Evolutionary conservation across 2,113 vertebrate species (phyloP).

Genomic region (Ardeotis arabs): DNA sequence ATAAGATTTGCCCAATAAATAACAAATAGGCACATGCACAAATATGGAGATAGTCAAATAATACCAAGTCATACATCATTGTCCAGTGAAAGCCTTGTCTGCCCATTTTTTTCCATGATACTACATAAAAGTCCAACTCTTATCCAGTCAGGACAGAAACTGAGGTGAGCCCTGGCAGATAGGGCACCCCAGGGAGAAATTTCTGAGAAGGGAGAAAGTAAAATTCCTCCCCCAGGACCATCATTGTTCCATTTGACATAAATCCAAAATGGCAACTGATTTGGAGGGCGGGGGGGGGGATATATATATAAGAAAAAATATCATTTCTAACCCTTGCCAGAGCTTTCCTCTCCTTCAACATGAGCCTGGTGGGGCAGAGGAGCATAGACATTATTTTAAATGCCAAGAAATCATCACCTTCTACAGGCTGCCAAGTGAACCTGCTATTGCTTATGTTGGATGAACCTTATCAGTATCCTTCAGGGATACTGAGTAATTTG

Average conservation of each 20-base stretch:
- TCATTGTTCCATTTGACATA: not conserved
- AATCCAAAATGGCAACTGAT: not conserved
- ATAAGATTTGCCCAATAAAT: not conserved
- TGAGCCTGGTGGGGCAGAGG: not conserved
- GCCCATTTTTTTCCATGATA: not conserved
- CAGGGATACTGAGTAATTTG: not conserved
- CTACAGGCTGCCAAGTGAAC: not conserved
- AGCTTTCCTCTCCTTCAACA: not conserved
- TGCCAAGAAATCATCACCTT: slow-evolving; percentile 1
- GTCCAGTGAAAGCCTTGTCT: not conserved
- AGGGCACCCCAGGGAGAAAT: not conserved
- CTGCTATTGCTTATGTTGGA: not conserved
- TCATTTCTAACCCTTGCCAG: not conserved
- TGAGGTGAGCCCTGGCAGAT: not conserved
- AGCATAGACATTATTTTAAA: not conserved
- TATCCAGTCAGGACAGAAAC: not conserved
- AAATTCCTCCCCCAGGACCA: not conserved
- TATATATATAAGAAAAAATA: not conserved
- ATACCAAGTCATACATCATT: not conserved
- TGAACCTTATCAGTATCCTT: not conserved
- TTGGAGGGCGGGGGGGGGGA: too few species aligned
- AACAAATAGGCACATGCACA: not conserved
- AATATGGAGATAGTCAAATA: not conserved
- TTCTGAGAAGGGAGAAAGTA: not conserved
- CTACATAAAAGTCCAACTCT: not conserved